A percentile compares a stretch with the other conserved stretches of the same genome.
Conservation (phyloP, 2,888 invertebrate genomes). For the Rhagonycha lutea region DNA sequence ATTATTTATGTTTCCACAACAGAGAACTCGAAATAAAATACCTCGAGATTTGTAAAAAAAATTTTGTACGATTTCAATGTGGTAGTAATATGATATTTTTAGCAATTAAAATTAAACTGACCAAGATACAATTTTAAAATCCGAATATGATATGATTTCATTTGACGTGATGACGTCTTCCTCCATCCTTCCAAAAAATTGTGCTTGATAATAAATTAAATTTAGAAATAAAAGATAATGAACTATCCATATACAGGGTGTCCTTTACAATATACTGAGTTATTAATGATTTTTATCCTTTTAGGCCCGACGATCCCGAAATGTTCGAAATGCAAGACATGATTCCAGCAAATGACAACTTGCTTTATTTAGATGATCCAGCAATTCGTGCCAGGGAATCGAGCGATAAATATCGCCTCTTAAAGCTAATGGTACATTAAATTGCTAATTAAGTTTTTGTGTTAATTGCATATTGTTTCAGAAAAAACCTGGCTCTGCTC, state of each 20-base stretch:
- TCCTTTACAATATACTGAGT: background rate
- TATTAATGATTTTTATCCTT: background rate
- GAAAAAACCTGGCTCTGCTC: background rate
- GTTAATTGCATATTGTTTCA: background rate
- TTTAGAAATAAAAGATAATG: background rate
- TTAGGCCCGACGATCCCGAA: conserved; percentile 19
- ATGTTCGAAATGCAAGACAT: conserved; percentile 2
- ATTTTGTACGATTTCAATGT: too few species aligned
- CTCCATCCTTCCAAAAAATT: background rate
- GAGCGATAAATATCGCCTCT: conserved; percentile 12
- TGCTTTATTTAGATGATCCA: conserved; percentile 20
- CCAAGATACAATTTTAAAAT: background rate
- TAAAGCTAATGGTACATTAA: conserved; percentile 17
- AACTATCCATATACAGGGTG: background rate
- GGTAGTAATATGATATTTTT: background rate
- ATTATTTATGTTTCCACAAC: too few species aligned
- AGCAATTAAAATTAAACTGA: background rate
- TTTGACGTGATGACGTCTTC: background rate
- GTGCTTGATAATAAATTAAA: background rate
- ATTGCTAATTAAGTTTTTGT: background rate
- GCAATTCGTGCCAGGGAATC: background rate
- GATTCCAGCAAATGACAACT: conserved; percentile 15
- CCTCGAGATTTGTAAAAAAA: background rate
- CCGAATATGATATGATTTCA: background rate
- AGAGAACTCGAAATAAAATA: background rate